Base-by-base conservation (phyloP, 2,797 vertebrate species). In the Mico argentatus region DNA sequence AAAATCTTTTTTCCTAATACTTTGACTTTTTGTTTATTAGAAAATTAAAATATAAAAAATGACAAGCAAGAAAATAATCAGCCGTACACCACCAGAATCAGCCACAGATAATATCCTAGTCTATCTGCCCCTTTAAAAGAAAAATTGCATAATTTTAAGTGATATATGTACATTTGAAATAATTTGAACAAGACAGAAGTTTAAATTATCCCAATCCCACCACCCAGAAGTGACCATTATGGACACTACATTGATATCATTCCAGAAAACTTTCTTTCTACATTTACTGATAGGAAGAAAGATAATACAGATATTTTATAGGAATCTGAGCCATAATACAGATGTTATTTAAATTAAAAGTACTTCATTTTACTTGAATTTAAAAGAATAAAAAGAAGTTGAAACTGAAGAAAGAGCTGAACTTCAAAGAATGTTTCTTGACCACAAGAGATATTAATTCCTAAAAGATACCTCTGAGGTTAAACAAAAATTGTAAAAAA, bases 391-490 rank as follows among this genome's bases (percentile, higher is more conserved):
- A 64, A 70, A 75, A 80, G 70, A 95, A 92, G 95, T 81, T 88
- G 87, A 96, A 96, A 96, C 91, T 48, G 26, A 94, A 95, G 86
- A 36, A 93, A 91, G 36, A 89, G 48, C 72, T 80, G 48, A 81
- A 75, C 64, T 88, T 85, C 79, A 91, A 84, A 94, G 87, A 90
- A 81, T 76, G 55, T 88, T 95, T 96, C 95, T 84, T 96, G 46
- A 96, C 94, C 76, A 52, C 94, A 87, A 77, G 52, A 57, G 39
- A 84, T 30, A 83, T 89, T 91, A 96, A 75, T 97, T 96, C 83
- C 87, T 97, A 64, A 96, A 94, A 95, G 50, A 89, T 72, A 92
- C 55, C 36, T 87, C 84, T 61, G 57, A 97, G 93, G 93, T 91
- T 96, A 96, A 91, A 50, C 80, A 93, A 90, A 92, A 95, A 55